Evolutionary conservation across 2,113 vertebrate genomes (phyloP).

Genomic region (Poecilia latipinna): DNA sequence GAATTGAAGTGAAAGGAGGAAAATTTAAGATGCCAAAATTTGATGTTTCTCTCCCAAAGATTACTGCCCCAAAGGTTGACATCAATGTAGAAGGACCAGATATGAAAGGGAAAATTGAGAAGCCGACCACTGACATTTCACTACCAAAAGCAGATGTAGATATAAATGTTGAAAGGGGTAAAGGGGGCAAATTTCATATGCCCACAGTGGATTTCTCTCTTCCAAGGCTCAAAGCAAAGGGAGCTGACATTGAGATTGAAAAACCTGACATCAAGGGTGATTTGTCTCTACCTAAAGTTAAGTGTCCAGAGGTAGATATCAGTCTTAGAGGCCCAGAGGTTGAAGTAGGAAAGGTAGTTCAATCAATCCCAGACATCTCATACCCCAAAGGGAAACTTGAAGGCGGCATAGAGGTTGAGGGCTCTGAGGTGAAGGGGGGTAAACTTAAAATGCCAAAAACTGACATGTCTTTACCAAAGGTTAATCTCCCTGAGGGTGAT

Average conservation of each 20-base stretch:
- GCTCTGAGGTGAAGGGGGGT: conserved; percentile 32
- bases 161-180: conserved; percentile 13
- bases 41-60: conserved; percentile 43
- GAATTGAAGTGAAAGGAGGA: conserved; percentile 28
- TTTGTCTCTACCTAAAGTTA: conserved; percentile 61
- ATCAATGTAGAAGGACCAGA: conserved; percentile 28
- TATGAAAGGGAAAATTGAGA: conserved; percentile 26
- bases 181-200: conserved; percentile 66
- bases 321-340: conserved; percentile 21
- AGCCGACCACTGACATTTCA: conserved; percentile 40
- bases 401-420: conserved; percentile 33
- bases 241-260: conserved; percentile 39
- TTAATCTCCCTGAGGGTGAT: neutral
- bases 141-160: conserved; percentile 31
- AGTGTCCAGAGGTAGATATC: conserved; percentile 31
- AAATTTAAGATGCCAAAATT: conserved; percentile 50
- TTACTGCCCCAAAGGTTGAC: conserved; percentile 15
- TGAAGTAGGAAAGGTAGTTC: conserved; percentile 29
- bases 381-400: conserved; percentile 61
- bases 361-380: conserved; percentile 57
- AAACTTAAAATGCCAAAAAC: conserved; percentile 43
- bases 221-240: conserved; percentile 58
- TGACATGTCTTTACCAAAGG: conserved; percentile 7
- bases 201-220: conserved; percentile 69
- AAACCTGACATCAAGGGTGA: conserved; percentile 53